Conservation (phyloP, 2,113 vertebrate species). For the Mormyrus lacerda region DNA sequence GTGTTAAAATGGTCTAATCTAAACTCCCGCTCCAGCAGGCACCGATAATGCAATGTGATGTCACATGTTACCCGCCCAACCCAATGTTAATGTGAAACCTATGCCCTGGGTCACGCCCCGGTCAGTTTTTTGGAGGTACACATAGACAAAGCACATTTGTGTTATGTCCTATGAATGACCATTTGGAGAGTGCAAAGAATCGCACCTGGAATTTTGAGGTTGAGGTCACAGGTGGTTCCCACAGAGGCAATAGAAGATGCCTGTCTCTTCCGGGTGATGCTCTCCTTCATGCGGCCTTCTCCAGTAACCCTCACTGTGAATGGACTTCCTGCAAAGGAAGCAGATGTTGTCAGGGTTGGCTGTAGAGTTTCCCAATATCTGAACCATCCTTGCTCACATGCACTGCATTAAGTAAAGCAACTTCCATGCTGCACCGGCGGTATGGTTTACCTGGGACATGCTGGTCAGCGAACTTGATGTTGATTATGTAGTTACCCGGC, state of each 20-base stretch:
- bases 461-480: conserved; percentile 93
- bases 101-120: neutral
- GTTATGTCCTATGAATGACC: neutral
- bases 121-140: neutral
- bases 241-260: conserved; percentile 86
- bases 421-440: neutral
- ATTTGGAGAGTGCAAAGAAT: neutral
- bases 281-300: conserved; percentile 92
- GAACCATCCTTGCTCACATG: neutral
- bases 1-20: neutral
- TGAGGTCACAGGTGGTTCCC: conserved; percentile 92
- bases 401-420: neutral
- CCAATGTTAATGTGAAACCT: neutral
- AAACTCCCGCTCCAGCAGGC: neutral
- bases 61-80: neutral
- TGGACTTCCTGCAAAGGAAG: conserved; percentile 72
- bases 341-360: neutral
- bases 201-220: conserved; percentile 92
- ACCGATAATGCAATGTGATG: neutral
- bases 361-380: neutral
- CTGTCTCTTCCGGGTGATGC: conserved; percentile 85
- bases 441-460: conserved; percentile 77
- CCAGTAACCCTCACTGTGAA: conserved; percentile 93
- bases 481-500: conserved; percentile 89
- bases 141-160: neutral